These are phyloP conservation scores for Dynastes grantii DNA, from an alignment of 2,888 invertebrate genomes.

Conservation along the genomic window DNA sequence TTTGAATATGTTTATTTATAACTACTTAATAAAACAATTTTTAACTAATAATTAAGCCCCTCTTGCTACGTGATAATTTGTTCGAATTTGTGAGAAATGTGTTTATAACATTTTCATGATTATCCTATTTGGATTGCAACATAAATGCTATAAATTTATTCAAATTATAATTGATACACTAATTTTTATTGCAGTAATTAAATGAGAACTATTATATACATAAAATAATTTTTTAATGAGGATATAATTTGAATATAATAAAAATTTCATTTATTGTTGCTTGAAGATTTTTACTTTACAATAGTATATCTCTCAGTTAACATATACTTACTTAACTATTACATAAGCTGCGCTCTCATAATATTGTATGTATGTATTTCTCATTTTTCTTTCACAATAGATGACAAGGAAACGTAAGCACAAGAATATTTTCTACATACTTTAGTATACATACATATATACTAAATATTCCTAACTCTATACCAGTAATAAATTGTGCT, in stretches of 20 bases:
- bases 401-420: background rate
- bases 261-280: slow-evolving; percentile 21
- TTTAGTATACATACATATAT: no score
- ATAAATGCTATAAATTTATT: no score
- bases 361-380: background rate
- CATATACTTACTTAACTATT: slow-evolving; percentile 11
- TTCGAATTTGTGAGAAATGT: no score
- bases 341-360: slow-evolving; percentile 20
- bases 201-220: slow-evolving; percentile 19
- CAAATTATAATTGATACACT: background rate
- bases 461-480: no score
- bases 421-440: no score
- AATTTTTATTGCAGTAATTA: slow-evolving; percentile 11
- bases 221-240: background rate
- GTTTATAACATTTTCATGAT: no score
- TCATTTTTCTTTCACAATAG: background rate
- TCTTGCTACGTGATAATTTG: no score
- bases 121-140: no score
- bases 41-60: no score
- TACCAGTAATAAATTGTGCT: background rate
- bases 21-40: no score
- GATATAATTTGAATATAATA: slow-evolving; percentile 30
- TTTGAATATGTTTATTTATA: no score
- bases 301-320: background rate
- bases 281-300: background rate